Evolutionary conservation across 2,888 invertebrate genomes (phyloP).

Genomic region (Xestobium rufovillosum): DNA sequence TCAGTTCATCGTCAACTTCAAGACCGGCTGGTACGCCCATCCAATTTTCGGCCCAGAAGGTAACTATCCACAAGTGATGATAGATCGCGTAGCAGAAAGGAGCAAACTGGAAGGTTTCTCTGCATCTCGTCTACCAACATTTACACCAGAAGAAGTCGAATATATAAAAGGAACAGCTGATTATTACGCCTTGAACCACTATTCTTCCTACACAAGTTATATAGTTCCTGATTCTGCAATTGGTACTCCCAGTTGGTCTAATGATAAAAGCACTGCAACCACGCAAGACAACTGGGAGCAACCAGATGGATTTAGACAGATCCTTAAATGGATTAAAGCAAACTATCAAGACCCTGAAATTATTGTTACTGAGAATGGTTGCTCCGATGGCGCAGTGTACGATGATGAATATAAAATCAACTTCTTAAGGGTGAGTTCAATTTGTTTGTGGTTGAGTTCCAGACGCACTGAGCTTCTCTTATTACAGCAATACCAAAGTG

Average conservation of each 20-base stretch:
- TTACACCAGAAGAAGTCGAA: conserved; percentile 43
- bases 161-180: conserved; percentile 33
- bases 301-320: conserved; percentile 51
- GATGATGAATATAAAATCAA: conserved; percentile 13
- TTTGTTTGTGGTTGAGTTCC: neutral
- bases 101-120: conserved; percentile 44
- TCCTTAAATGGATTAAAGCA: conserved; percentile 42
- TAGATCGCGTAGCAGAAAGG: conserved; percentile 43
- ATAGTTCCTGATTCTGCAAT: conserved; percentile 6
- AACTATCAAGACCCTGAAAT: conserved; percentile 44
- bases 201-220: conserved; percentile 33
- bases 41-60: conserved; percentile 47
- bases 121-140: conserved; percentile 47
- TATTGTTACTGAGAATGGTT: conserved; percentile 51
- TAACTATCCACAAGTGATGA: conserved; percentile 44
- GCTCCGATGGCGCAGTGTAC: conserved; percentile 37
- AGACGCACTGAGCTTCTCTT: neutral
- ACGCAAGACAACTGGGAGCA: neutral
- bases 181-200: conserved; percentile 45
- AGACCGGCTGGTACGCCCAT: conserved; percentile 48
- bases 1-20: no score
- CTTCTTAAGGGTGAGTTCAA: conserved; percentile 9
- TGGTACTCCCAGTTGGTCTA: neutral
- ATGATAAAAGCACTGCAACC: neutral
- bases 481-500: conserved; percentile 9